Evolutionary conservation across 2,888 invertebrate genomes (phyloP), one percentile per base, ranked within the genome.

Genomic region (Stenichneumon culpator): DNA sequence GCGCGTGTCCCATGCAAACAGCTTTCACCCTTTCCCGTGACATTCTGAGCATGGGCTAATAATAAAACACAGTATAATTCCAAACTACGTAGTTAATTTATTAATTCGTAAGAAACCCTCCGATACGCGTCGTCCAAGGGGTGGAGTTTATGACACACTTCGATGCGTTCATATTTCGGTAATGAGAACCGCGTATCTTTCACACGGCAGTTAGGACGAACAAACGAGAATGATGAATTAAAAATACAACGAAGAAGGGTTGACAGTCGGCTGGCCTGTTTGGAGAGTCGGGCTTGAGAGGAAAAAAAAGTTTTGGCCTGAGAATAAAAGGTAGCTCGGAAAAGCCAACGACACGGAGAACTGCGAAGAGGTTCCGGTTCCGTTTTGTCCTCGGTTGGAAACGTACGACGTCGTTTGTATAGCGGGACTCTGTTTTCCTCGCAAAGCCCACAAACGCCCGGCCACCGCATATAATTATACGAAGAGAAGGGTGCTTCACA

Each of bases 381-480:
- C 73, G 73, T 74, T 74, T 74, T 74, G 44, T 32, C 60, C 60
- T 57, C 25, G 9, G 60, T 44, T 74, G 57, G 39, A 32, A 63
- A 63, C 73, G 60, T 74, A 74, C 60, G 60, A 47, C 57, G 57
- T 63, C 73, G 57, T 63, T 74, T 74, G 60, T 25, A 57, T 74
- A 44, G 19, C 19, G 52, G 52, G 52, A 1, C 52, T n/a, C 57
- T 57, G 47, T 60, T 60, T 60, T 44, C 73, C 60, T 47, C 39
- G 73, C 60, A 44, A 57, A 47, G 60, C 60, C 47, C 57, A 47
- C 73, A 44, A 74, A 63, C 44, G 39, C 25, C 73, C 57, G 73
- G 60, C 60, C 16, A 60, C 73, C 73, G 73, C 73, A 74, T 74
- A 63, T 63, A 74, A 74, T 74, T 74, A 74, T 28, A 60, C 73